Percentiles rank a stretch among this genome's conserved stretches.
Conservation (phyloP, 92 coral and sea anemone species). For the Epizoanthus illoricatus region DNA sequence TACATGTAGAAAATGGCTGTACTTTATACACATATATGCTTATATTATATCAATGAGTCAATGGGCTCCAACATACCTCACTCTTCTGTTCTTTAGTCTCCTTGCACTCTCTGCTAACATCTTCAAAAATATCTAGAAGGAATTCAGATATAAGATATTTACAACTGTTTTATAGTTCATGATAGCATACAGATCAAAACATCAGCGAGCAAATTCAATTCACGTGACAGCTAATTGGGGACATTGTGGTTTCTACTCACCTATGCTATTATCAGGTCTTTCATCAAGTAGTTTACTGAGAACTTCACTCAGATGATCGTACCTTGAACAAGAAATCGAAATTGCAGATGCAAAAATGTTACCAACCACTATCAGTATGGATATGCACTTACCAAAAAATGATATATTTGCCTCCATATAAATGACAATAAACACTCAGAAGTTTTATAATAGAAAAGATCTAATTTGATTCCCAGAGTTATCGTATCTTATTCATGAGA, state of each 20-base stretch:
- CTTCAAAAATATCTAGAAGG: slow-evolving; percentile 86
- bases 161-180: neutral
- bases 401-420: neutral
- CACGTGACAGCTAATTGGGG: no score
- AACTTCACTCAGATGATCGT: slow-evolving; percentile 89
- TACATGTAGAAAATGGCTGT: no score
- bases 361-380: neutral
- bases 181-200: neutral
- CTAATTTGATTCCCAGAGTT: no score
- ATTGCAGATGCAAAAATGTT: neutral
- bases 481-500: no score
- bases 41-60: no score
- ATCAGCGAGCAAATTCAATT: neutral
- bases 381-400: neutral
- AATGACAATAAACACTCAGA: neutral
- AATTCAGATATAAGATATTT: neutral
- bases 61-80: slow-evolving; percentile 35
- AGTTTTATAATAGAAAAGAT: no score
- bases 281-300: slow-evolving; percentile 84
- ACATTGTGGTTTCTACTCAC: slow-evolving; percentile 51
- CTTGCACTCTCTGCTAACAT: slow-evolving; percentile 71
- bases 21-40: no score
- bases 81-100: slow-evolving; percentile 50
- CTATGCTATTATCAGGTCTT: slow-evolving; percentile 84
- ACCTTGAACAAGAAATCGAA: slow-evolving; percentile 50